Evolutionary conservation across 1,140 invertebrate genomes (phyloP), one percentile per base, ranked within the genome.

Genomic region (Bombus consobrinus): DNA sequence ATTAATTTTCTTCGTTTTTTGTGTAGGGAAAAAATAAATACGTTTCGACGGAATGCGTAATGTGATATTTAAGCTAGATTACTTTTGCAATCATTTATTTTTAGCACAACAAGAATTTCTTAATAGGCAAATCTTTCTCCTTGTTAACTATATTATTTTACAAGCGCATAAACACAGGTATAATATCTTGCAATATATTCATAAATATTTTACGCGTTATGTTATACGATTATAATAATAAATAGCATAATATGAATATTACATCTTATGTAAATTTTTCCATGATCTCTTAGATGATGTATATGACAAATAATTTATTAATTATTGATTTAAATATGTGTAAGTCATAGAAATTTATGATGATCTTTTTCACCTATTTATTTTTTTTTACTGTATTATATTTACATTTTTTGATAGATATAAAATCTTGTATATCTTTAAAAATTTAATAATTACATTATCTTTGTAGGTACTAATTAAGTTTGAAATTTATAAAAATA

Each of bases 71-170:
- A 57, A 28, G 57, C 32, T 74, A 74, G 59, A 47, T 81, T 86
- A 22, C 59, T 81, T 86, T 78, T 64, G 43, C 37, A 72, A 72
- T 83, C 43, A 72, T 87, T 83, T 87, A 83, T 83, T 87, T 77
- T 87, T 83, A 77, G 81, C 74, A 72, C 74, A 75, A 81, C 57
- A 83, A 83, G 68, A 83, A 69, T 72, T 83, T 86, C 37, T 53
- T 66, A 37, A 72, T 32, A 81, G 59, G 9, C 69, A 25, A 86
- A 81, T n/a, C 43, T 81, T 32, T 68, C 71, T 53, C 22, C 41
- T 74, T 25, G 37, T 57, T 34, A 59, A 28, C 34, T 75, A 39
- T 81, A 86, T 81, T 81, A 81, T 66, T 86, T 86, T 81, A 47
- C 68, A 64, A 86, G 43, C 34, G 41, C 39, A 74, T 86, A 81